Percentiles rank a stretch among this genome's conserved stretches.
These are phyloP conservation scores for Scolanthus callimorphus DNA, from an alignment of 92 coral and sea anemone species.

Conservation along the genomic window DNA sequence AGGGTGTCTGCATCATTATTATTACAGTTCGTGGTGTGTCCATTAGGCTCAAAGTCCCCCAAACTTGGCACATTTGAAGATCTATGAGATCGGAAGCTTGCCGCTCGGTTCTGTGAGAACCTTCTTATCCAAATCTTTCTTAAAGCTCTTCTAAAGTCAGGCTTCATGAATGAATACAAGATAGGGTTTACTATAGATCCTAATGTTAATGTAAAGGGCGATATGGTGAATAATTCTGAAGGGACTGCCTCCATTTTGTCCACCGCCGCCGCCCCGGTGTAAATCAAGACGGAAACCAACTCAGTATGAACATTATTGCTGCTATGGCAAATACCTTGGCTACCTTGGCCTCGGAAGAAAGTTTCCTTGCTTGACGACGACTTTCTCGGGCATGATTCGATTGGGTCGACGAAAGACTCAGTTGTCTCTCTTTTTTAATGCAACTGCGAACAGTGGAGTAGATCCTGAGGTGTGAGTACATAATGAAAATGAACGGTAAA, in stretches of 20 bases:
- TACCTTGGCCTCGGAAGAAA: conserved; percentile 70
- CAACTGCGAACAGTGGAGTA: conserved; percentile 37
- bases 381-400: conserved; percentile 5
- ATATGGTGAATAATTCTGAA: conserved; percentile 7
- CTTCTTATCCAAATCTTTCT: conserved; percentile 11
- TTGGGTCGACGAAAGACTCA: conserved; percentile 41
- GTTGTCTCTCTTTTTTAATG: conserved; percentile 50
- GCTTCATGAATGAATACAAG: conserved; percentile 63
- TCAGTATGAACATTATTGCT: conserved; percentile 40
- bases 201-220: conserved; percentile 58
- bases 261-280: conserved; percentile 17
- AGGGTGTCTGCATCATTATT: conserved; percentile 4
- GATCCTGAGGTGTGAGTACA: conserved; percentile 46
- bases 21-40: neutral
- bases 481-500: conserved; percentile 37
- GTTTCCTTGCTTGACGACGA: conserved; percentile 20
- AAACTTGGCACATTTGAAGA: conserved; percentile 22
- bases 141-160: conserved; percentile 45
- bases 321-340: conserved; percentile 56
- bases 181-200: conserved; percentile 60
- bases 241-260: conserved; percentile 29
- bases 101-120: neutral
- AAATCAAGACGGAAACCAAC: conserved; percentile 61
- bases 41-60: conserved; percentile 11
- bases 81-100: conserved; percentile 10